phyloP scores from a whole-genome alignment of 2,113 vertebrate species.

The Strigops habroptila region DNA sequence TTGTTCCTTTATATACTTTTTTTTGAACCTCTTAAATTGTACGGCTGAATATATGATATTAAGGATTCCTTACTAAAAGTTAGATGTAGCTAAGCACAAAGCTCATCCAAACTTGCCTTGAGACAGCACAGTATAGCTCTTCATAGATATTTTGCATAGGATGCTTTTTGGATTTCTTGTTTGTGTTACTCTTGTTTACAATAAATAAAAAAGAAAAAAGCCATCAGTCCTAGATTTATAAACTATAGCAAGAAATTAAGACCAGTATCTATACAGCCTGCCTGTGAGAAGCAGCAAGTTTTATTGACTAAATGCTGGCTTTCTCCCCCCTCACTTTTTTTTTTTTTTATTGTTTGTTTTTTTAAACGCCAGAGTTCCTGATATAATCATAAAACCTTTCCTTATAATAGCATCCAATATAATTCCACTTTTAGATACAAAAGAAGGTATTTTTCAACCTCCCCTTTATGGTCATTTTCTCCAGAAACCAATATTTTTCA shows the following conservation, averaged over 20 bases:
- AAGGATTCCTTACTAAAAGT: slow-evolving; percentile 29
- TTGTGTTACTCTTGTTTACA: not conserved
- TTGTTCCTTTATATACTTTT: slow-evolving; percentile 15
- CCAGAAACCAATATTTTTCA: not conserved
- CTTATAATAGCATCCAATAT: not conserved
- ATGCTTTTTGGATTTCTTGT: not conserved
- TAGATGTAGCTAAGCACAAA: slow-evolving; percentile 33
- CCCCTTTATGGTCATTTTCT: not conserved
- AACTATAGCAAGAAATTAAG: not conserved
- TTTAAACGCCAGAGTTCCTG: not conserved
- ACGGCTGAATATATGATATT: not conserved
- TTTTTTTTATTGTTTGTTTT: too few species aligned
- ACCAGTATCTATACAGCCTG: not conserved
- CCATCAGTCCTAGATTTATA: not conserved
- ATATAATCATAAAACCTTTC: not conserved
- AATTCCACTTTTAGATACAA: not conserved
- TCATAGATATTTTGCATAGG: not conserved
- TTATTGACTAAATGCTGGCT: not conserved
- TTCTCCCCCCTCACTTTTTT: too few species aligned
- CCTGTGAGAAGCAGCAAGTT: not conserved
- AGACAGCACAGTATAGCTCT: not conserved
- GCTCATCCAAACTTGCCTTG: not conserved
- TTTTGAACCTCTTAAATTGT: slow-evolving; percentile 14
- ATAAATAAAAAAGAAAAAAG: not conserved
- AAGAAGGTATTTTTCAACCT: not conserved